Conservation (phyloP, 37 sponge, comb jelly and placozoan species). For the Petrosia ficiformis region DNA sequence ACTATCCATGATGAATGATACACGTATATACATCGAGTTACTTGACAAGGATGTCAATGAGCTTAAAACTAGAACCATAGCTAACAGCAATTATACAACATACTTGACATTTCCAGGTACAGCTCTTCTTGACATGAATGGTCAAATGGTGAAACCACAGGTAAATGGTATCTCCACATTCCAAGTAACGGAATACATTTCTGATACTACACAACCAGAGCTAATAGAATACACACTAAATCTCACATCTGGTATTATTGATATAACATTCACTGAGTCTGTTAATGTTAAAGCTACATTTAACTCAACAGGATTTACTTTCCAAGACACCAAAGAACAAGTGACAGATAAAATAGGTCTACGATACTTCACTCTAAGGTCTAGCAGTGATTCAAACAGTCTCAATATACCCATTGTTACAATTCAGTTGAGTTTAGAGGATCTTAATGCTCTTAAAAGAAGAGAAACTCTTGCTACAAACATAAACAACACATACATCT, state of each 20-base stretch:
- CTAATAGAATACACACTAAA: conserved; percentile 48
- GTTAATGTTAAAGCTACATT: conserved; percentile 59
- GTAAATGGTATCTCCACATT: conserved; percentile 65
- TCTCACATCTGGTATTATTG: conserved; percentile 44
- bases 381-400: conserved; percentile 20
- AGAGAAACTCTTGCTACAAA: conserved; percentile 50
- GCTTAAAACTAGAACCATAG: conserved; percentile 77
- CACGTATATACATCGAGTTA: conserved; percentile 39
- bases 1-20: conserved; percentile 19
- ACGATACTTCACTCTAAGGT: conserved; percentile 45
- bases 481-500: conserved; percentile 42
- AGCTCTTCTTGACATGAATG: conserved; percentile 67
- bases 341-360: conserved; percentile 12
- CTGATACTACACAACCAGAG: conserved; percentile 70
- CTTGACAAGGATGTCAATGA: conserved; percentile 65
- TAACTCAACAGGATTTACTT: conserved; percentile 21
- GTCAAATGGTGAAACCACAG: conserved; percentile 33
- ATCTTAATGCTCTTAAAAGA: conserved; percentile 81
- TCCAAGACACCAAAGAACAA: conserved; percentile 42
- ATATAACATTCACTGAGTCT: conserved; percentile 72
- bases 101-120: conserved; percentile 72
- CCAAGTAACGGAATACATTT: conserved; percentile 41
- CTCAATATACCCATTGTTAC: conserved; percentile 46
- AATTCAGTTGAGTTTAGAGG: conserved; percentile 41
- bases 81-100: conserved; percentile 32